Evolutionary conservation across 2,797 vertebrate genomes (phyloP).

Genomic region (Vireo griseus): DNA sequence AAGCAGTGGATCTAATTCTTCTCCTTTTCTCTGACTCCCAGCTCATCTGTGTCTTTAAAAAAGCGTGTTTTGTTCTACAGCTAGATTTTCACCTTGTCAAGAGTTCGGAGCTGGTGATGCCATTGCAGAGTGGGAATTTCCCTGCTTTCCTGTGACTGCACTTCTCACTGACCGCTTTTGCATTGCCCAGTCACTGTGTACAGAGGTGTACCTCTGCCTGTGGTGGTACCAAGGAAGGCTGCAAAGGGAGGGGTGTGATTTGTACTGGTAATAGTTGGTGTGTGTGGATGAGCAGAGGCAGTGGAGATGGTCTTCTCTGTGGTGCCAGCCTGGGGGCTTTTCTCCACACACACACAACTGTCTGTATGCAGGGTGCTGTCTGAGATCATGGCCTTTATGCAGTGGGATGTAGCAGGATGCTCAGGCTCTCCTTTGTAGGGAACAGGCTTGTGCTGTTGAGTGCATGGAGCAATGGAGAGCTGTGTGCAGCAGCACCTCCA

Average conservation of each 20-base stretch:
- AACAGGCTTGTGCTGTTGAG: background rate
- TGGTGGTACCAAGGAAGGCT: background rate
- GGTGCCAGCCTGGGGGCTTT: background rate
- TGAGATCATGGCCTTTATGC: background rate
- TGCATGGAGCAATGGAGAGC: background rate
- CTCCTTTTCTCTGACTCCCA: background rate
- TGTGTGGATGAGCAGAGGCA: background rate
- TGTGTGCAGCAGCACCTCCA: background rate
- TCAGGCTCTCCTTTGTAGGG: background rate
- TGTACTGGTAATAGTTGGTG: background rate
- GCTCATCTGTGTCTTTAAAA: background rate
- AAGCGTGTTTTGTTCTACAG: background rate
- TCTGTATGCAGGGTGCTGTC: rapidly evolving
- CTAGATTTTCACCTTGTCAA: background rate
- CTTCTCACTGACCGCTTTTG: background rate
- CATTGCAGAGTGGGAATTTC: background rate
- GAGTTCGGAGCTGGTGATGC: background rate
- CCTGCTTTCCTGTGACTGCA: background rate
- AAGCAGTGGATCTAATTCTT: background rate
- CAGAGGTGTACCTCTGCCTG: background rate
- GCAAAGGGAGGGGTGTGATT: background rate
- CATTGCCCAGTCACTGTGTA: background rate
- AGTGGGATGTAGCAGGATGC: background rate
- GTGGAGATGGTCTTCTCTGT: background rate
- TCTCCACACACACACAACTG: background rate